Conservation (phyloP, 2,888 invertebrate species). For the Thecocarcelia acutangulata region DNA sequence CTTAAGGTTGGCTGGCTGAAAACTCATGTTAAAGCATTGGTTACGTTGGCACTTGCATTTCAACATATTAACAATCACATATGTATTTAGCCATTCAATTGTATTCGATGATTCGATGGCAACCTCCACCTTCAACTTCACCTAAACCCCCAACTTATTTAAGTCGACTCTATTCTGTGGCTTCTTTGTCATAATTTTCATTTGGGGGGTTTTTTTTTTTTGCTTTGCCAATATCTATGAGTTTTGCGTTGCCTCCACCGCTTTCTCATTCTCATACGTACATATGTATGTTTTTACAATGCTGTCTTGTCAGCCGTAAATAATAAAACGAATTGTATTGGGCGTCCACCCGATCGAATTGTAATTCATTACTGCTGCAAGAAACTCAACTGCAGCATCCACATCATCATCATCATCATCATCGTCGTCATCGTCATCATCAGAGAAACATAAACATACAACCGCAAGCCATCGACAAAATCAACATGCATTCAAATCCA, state of each 20-base stretch:
- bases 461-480: constrained; percentile 54
- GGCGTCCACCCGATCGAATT: constrained; percentile 71
- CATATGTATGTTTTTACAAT: constrained; percentile 50
- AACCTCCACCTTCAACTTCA: constrained; percentile 64
- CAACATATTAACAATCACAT: constrained; percentile 19
- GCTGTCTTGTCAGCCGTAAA: constrained; percentile 73
- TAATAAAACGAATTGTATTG: constrained; percentile 74
- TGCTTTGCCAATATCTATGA: constrained; percentile 17
- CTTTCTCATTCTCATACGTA: constrained; percentile 25
- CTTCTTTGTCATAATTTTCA: background rate
- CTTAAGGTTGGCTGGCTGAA: constrained; percentile 59
- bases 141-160: constrained; percentile 45
- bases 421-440: constrained; percentile 32
- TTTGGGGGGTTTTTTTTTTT: background rate
- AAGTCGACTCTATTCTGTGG: background rate
- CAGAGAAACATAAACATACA: constrained; percentile 47
- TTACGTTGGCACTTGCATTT: constrained; percentile 65
- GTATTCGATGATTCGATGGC: constrained; percentile 17
- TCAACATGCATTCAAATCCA: constrained; percentile 38
- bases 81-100: background rate
- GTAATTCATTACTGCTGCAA: constrained; percentile 70
- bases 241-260: constrained; percentile 17
- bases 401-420: constrained; percentile 17
- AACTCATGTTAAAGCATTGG: constrained; percentile 68
- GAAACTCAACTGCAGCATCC: constrained; percentile 49